A percentile compares a stretch with the other conserved stretches of the same genome.
Conservation (phyloP, 2,888 invertebrate genomes). For the Leptinotarsa rubiginosa region DNA sequence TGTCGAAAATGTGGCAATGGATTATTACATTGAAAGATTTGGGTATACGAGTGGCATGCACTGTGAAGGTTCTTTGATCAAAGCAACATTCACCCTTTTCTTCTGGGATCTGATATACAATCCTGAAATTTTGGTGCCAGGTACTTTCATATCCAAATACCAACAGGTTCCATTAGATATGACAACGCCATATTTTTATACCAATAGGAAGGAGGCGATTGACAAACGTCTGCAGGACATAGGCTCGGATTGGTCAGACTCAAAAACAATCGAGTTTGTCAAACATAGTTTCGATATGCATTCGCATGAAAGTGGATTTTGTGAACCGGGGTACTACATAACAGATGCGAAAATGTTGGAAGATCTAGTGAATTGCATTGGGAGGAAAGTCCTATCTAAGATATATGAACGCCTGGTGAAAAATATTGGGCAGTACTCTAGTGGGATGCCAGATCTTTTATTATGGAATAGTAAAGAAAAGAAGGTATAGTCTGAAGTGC, state of each 20-base stretch:
- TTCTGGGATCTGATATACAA: conserved; percentile 86
- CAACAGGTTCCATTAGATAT: conserved; percentile 78
- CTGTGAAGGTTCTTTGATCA: conserved; percentile 59
- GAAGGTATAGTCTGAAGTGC: conserved; percentile 61
- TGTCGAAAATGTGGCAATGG: conserved; percentile 71
- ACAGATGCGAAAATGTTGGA: conserved; percentile 58
- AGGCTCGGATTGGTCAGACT: conserved; percentile 60
- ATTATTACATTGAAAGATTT: conserved; percentile 64
- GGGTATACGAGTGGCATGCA: conserved; percentile 68
- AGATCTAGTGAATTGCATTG: conserved; percentile 70
- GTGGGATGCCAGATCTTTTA: conserved; percentile 87
- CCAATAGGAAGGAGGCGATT: conserved; percentile 72
- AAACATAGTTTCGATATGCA: conserved; percentile 67
- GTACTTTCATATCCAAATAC: conserved; percentile 72
- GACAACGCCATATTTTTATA: conserved; percentile 75
- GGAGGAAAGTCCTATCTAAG: conserved; percentile 67
- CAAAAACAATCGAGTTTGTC: conserved; percentile 59
- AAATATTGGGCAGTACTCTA: conserved; percentile 72
- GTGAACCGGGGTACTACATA: conserved; percentile 39
- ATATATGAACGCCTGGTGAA: conserved; percentile 73
- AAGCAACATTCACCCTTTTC: conserved; percentile 61
- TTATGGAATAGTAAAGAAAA: conserved; percentile 76
- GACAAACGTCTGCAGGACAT: conserved; percentile 69
- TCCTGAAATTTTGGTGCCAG: conserved; percentile 64
- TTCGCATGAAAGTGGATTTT: conserved; percentile 52